Conservation (phyloP, 2,888 invertebrate genomes). For the Gari tellinella region DNA sequence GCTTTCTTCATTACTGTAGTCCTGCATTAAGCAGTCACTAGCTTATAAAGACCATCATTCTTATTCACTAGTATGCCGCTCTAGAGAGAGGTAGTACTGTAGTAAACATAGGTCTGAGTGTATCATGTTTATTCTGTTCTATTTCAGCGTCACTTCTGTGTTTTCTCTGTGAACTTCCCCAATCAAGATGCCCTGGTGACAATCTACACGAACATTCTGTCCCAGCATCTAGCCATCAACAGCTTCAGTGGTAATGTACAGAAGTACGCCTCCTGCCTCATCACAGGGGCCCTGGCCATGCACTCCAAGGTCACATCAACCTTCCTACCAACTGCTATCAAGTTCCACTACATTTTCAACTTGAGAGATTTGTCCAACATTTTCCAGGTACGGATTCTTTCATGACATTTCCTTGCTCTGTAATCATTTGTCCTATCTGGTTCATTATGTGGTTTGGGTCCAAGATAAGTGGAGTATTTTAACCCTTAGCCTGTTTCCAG, state of each 20-base stretch:
- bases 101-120: too few species aligned
- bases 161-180: conserved; percentile 90
- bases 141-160: conserved; percentile 85
- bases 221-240: conserved; percentile 88
- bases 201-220: conserved; percentile 94
- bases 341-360: conserved; percentile 98
- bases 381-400: conserved; percentile 93
- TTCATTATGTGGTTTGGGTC: too few species aligned
- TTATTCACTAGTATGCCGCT: too few species aligned
- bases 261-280: conserved; percentile 90
- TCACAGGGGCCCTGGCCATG: conserved; percentile 92
- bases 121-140: too few species aligned
- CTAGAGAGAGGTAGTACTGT: too few species aligned
- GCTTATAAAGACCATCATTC: too few species aligned
- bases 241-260: conserved; percentile 90
- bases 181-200: conserved; percentile 92
- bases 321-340: conserved; percentile 97
- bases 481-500: too few species aligned
- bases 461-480: too few species aligned
- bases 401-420: too few species aligned
- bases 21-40: too few species aligned
- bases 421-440: too few species aligned
- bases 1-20: too few species aligned
- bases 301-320: conserved; percentile 94
- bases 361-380: conserved; percentile 97